A percentile compares a stretch with the other conserved stretches of the same genome.
These are phyloP conservation scores for Anthonomus grandis DNA, from an alignment of 1,140 invertebrate species.

Conservation along the genomic window DNA sequence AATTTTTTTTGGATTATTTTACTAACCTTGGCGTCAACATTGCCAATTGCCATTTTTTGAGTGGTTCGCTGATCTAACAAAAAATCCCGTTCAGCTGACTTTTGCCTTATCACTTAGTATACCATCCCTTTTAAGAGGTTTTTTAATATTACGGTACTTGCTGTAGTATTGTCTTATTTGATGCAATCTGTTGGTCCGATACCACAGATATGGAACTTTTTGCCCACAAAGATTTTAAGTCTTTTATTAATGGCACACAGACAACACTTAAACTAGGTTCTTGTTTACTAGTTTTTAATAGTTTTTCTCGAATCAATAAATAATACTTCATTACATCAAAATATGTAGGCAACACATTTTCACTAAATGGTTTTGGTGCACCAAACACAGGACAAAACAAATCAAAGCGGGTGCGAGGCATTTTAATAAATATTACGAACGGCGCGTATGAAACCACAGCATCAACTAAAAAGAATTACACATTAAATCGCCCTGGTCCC, in stretches of 20 bases:
- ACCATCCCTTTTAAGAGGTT: too few species aligned
- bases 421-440: not conserved
- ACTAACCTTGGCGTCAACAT: too few species aligned
- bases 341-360: constrained; percentile 1
- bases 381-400: not conserved
- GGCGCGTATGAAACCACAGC: too few species aligned
- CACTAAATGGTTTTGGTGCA: not conserved
- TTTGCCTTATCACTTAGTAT: too few species aligned
- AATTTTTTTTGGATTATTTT: too few species aligned
- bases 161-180: not conserved
- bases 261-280: constrained; percentile 6
- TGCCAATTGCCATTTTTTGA: too few species aligned
- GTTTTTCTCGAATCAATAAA: not conserved
- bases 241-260: not conserved
- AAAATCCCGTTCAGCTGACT: too few species aligned
- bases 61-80: too few species aligned
- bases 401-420: not conserved
- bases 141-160: too few species aligned
- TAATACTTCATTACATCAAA: not conserved
- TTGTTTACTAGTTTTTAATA: not conserved
- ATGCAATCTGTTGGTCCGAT: constrained; percentile 2
- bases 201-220: constrained; percentile 1
- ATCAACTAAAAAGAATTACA: too few species aligned
- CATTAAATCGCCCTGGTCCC: too few species aligned
- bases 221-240: not conserved